Base-by-base conservation (phyloP, 2,797 vertebrate species). In the Pelobates cultripes region DNA sequence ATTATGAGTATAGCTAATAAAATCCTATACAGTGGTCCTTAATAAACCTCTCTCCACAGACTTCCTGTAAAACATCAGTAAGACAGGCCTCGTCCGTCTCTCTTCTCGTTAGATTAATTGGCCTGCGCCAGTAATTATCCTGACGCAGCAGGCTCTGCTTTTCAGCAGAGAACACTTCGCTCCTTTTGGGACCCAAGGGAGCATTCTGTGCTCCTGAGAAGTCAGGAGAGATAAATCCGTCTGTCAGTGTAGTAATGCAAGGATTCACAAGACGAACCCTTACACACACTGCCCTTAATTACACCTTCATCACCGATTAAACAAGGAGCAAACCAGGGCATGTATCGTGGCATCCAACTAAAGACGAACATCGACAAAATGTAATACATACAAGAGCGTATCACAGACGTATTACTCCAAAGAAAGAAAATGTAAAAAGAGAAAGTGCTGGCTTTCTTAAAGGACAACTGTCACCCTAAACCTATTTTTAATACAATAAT, bases 191-290 rank as follows among this genome's bases (percentile, higher is more conserved):
- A 40, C 72, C 51, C 51, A n/a, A 15, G 72, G 53, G 53, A 55
- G 6, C 53, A 60, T 73, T 60, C 42, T 57, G 53, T 42, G 53
- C 51, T 73, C 3, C 53, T 13, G 53, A 73, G 72, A 72, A 73
- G 72, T 73, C 72, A 60, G 72, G 55, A 75, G 73, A 75, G 73
- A 75, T 75, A 75, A 75, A 75, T 75, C 73, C 57, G 43, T 53
- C 73, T 75, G 73, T 75, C 55, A 75, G 73, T 17, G 73, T 40
- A 44, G 57, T 75, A 63, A 75, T 53, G 57, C 57, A 13, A 9
- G 7, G 14, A 60, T 73, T 43, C 72, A 43, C 41, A 9, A 12
- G 72, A 73, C 40, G 41, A 73, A 73, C 42, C 28, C 41, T 12
- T 43, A 47, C 42, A 9, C 73, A 43, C 8, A 17, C 12, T 75